phyloP scores from a whole-genome alignment of 2,888 invertebrate genomes.

The Aphodius sticticus region DNA sequence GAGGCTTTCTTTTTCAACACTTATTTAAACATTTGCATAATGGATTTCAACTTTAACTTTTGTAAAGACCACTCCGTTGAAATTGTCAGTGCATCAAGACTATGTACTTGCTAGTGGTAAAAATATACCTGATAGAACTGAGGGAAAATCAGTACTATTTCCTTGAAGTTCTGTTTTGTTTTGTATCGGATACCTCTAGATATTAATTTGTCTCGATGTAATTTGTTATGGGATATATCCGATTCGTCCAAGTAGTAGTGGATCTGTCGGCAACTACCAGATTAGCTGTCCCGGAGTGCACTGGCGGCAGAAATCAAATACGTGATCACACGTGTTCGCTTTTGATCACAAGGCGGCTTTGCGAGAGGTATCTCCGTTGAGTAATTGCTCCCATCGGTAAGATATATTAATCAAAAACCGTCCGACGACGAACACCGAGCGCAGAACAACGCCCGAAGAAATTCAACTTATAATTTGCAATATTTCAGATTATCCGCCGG shows the following conservation, averaged over 20 bases:
- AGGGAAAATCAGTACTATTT: not conserved
- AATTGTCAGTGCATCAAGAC: no score
- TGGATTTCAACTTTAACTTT: no score
- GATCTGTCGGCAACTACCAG: not conserved
- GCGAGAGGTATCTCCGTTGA: slow-evolving; percentile 45
- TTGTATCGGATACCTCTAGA: not conserved
- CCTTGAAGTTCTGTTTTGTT: not conserved
- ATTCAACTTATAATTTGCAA: slow-evolving; percentile 20
- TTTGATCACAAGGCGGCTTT: slow-evolving; percentile 55
- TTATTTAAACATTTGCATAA: no score
- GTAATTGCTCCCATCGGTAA: slow-evolving; percentile 52
- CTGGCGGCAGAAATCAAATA: slow-evolving; percentile 40
- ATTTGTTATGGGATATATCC: not conserved
- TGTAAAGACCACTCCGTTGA: no score
- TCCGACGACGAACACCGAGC: slow-evolving; percentile 17
- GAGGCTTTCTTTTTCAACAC: no score
- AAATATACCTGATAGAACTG: no score
- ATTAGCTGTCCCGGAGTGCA: slow-evolving; percentile 9
- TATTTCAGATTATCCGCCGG: slow-evolving; percentile 15
- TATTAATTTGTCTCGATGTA: slow-evolving; percentile 4
- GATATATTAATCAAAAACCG: slow-evolving; percentile 52
- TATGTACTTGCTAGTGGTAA: no score
- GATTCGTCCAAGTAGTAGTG: not conserved
- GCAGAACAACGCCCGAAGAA: slow-evolving; percentile 15
- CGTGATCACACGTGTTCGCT: slow-evolving; percentile 55